Base-by-base conservation (phyloP, 1,140 invertebrate genomes). In the Cardiocondyla obscurior region DNA sequence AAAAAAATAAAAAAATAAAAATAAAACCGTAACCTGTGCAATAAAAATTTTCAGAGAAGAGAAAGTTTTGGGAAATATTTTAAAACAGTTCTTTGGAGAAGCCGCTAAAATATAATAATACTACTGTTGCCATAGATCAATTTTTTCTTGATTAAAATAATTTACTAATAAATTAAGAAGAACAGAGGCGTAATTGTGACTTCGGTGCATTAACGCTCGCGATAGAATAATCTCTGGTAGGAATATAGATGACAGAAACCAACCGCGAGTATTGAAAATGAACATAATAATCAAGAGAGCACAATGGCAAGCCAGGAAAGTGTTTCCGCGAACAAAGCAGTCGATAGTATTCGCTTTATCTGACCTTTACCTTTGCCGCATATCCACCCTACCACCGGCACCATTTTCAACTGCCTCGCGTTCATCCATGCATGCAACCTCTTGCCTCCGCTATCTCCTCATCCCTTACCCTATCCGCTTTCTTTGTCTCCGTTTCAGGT, bases 331-430 rank as follows among this genome's bases (percentile, higher is more conserved):
- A 79, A 87, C 76, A 89, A 89, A 85, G 83, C 67, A 79, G 88
- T 89, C 82, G 87, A 87, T 89, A 84, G 74, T 53, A 65, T 69
- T 67, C 72, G 65, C 76, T 73, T 88, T 70, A 84, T 81, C 77
- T 88, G 90, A 90, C 90, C 90, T 90, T 90, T 90, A 90, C 90
- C 89, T 90, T 89, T 90, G 82, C 89, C 85, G 88, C 88, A 82
- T 83, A 88, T 65, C 74, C 82, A 74, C 70, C 16, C 65, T 25
- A 60, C 51, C n/a, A n/a, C 39, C 33, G 10, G 8, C 14, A 67
- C 22, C 51, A 49, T 42, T 30, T 73, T 46, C 77, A 65, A 72
- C 51, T 16, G 69, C 73, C 1, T 10, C 58, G 36, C 64, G 46
- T 42, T 25, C 65, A 30, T 53, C 55, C 42, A 39, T 69, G 42